phyloP scores from a whole-genome alignment of 2,113 vertebrate genomes.

The Notarius quadriscutis region DNA sequence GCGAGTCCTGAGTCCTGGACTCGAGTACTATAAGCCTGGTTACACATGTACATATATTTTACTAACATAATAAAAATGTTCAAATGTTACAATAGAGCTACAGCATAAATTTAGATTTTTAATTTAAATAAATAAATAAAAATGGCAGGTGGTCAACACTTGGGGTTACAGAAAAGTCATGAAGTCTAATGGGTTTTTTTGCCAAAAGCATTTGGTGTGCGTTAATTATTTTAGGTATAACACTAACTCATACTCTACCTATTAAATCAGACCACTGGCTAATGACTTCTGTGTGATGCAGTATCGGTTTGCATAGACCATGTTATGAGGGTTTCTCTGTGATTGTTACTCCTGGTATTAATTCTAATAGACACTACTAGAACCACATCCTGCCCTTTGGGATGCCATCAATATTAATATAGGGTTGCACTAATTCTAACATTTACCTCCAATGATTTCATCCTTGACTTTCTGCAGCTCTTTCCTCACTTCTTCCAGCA shows the following conservation, averaged over 20 bases:
- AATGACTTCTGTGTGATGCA: not conserved
- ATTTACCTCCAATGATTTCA: slow-evolving; percentile 86
- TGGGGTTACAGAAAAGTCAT: not conserved
- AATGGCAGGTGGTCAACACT: too few species aligned
- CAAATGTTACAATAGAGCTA: not conserved
- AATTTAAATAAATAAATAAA: too few species aligned
- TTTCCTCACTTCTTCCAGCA: slow-evolving; percentile 87
- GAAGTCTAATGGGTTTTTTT: not conserved
- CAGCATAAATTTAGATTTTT: not conserved
- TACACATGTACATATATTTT: not conserved
- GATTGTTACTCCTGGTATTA: not conserved
- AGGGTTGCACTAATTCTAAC: not conserved
- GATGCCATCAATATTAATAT: not conserved
- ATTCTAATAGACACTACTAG: not conserved
- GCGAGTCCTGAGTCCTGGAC: too few species aligned
- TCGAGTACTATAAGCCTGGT: too few species aligned
- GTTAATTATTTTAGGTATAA: not conserved
- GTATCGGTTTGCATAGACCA: not conserved
- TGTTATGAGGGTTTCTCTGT: not conserved
- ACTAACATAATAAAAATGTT: not conserved
- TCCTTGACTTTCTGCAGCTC: slow-evolving; percentile 92
- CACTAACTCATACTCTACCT: not conserved
- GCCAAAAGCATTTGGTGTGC: not conserved
- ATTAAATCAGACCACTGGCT: not conserved
- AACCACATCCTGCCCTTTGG: not conserved